Conservation (phyloP, 2,113 vertebrate genomes). For the Boleophthalmus pectinirostris region DNA sequence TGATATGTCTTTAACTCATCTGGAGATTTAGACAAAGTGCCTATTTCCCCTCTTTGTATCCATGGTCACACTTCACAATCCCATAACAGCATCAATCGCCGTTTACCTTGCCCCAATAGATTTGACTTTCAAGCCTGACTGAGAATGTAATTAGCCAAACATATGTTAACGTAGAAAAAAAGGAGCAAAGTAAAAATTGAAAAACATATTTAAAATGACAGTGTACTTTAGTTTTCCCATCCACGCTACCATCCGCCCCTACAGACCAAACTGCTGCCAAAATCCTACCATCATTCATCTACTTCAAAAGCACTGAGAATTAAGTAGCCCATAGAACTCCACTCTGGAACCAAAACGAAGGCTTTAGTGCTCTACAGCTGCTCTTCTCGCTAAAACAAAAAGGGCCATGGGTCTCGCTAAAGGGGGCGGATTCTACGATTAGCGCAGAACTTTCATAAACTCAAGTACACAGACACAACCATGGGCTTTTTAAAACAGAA, state of each 20-base stretch:
- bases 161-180: not conserved
- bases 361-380: constrained; percentile 10
- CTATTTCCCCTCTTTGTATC: too few relatives aligned
- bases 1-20: too few relatives aligned
- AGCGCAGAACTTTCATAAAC: constrained; percentile 35
- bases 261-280: not conserved
- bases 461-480: constrained; percentile 23
- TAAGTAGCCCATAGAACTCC: constrained; percentile 5
- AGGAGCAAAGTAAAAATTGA: not conserved
- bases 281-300: not conserved
- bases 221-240: not conserved
- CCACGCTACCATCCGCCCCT: not conserved
- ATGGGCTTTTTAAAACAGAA: constrained; percentile 36
- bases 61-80: not conserved
- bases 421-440: constrained; percentile 41
- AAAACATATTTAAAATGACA: not conserved
- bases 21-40: too few relatives aligned
- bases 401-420: constrained; percentile 13
- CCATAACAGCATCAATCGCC: not conserved
- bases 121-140: not conserved
- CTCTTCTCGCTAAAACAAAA: constrained; percentile 27
- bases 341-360: constrained; percentile 2
- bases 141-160: not conserved
- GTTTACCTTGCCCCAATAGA: not conserved
- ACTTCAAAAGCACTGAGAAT: constrained; percentile 8